Evolutionary conservation across 2,888 invertebrate species (phyloP).

Genomic region (Podotricha telesiphe): DNA sequence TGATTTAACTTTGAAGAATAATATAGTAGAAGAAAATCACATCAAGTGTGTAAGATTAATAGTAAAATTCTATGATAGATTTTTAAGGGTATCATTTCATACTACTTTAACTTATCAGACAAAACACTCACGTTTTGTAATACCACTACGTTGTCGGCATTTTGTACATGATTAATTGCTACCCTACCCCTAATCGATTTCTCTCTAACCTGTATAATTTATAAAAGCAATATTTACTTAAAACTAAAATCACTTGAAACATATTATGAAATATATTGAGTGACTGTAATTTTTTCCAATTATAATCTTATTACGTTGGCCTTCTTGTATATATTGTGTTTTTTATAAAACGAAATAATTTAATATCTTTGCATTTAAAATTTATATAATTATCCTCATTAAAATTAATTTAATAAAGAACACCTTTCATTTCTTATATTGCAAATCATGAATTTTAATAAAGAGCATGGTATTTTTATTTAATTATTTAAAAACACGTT

Average conservation of each 20-base stretch:
- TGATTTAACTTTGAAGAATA: background rate
- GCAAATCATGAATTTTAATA: too few relatives aligned
- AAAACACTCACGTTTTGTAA: slow-evolving; percentile 1
- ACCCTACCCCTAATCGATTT: slow-evolving; percentile 7
- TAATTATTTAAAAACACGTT: too few relatives aligned
- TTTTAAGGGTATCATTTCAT: background rate
- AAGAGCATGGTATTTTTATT: too few relatives aligned
- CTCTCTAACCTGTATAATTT: slow-evolving; percentile 1
- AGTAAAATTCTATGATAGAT: slow-evolving; percentile 2
- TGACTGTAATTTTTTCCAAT: background rate
- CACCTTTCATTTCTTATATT: too few relatives aligned
- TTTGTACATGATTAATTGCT: slow-evolving; percentile 12
- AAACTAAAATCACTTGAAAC: background rate
- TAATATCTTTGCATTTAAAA: too few relatives aligned
- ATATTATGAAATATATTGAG: background rate
- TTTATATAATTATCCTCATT: too few relatives aligned
- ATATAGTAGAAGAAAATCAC: background rate
- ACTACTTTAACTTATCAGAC: background rate
- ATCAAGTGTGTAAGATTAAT: background rate
- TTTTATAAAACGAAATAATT: too few relatives aligned
- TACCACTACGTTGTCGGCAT: background rate
- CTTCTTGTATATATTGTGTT: too few relatives aligned
- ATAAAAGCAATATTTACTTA: background rate
- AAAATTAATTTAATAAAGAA: too few relatives aligned
- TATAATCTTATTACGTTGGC: background rate